Base-by-base conservation (phyloP, 2,113 vertebrate species). In the Corythornis madagascariensis region DNA sequence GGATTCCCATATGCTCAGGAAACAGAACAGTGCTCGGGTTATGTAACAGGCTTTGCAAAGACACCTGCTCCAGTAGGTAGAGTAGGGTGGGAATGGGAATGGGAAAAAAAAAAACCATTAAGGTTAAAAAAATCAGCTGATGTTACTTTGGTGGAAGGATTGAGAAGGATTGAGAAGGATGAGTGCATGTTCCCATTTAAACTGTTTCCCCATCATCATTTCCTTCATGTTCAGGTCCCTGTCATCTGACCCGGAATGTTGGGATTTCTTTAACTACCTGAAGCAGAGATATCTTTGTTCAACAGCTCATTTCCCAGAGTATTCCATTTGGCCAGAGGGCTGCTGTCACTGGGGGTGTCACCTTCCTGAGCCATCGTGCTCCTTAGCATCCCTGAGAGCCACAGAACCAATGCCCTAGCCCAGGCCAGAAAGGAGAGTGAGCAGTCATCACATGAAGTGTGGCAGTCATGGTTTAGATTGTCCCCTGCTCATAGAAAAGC, bases 1-100 rank as follows among this genome's bases (percentile, higher is more conserved):
- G 67, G 89, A 33, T 57, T 90, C 84, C 93, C 96, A 67, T 92
- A 66, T 91, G 93, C 47, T 91, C 91, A 70, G 76, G 75, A 90
- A 91, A 63, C 72, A 90, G 66, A 86, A 80, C 0, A 7, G 50
- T 56, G 29, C 47, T 83, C 80, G 35, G 89, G 80, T 28, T 95
- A 74, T 71, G 8, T 69, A 89, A 93, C 3, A 52, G 35, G 43
- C 69, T 91, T 90, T 47, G 26, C 43, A 82, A n/a, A 89, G 93
- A 59, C 19, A 82, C 91, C 92, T 91, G 91, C 60, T 82, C 40
- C 35, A 63, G 63, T 31, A 69, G 81, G 78, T 61, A 56, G 50
- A 53, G 50, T 16, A 61, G 57, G 71, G 73, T 65, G 93, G 52
- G 18, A 78, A n/a, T 1, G 24, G 28, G 16, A 5, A 31, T 12